Evolutionary conservation across 1,140 invertebrate genomes (phyloP), one percentile per base, ranked within the genome.

Genomic region (Onthophagus taurus): DNA sequence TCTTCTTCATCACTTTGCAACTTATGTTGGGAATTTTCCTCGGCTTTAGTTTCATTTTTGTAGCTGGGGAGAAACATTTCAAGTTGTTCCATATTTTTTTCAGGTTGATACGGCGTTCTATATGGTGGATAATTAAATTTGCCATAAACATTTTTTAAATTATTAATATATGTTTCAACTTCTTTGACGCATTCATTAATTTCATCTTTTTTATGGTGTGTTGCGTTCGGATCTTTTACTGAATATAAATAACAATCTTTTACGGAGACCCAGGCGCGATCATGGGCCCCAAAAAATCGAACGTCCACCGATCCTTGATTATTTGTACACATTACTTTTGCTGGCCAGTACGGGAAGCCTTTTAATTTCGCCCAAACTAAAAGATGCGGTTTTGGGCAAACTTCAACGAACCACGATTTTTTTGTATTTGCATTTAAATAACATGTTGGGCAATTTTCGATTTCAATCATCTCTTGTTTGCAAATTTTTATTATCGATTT

Each of bases 321-420:
- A 52, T 82, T 84, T 18, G 82, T 71, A 4, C 80, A 74, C 78
- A 94, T 83, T 0, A 81, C 87, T 70, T 96, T 96, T 0, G 88
- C 89, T 0, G 92, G 91, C 91, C 92, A 95, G 66, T 84, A 92
- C 2, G 91, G 92, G 58, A 92, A 95, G 72, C 72, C 90, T 70
- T 93, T 94, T 0, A 95, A 66, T 60, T 92, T 91, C 0, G 90
- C 90, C 89, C 89, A 94, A 0, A 94, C 78, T 16, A 95, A 63
- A 1, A 86, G 69, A 68, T 96, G 92, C 2, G 91, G 90, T 31
- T 77, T 73, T 54, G 83, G 78, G 69, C 91, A 97, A 2, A 89
- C 85, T 62, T 92, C 86, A 1, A 84, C 80, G 61, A 95, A 95
- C 89, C 89, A 95, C 5, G 83, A 77, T 19, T 80, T 79, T 30